These are phyloP conservation scores for Varanus komodoensis DNA, from an alignment of 2,113 vertebrate genomes.

Conservation along the genomic window DNA sequence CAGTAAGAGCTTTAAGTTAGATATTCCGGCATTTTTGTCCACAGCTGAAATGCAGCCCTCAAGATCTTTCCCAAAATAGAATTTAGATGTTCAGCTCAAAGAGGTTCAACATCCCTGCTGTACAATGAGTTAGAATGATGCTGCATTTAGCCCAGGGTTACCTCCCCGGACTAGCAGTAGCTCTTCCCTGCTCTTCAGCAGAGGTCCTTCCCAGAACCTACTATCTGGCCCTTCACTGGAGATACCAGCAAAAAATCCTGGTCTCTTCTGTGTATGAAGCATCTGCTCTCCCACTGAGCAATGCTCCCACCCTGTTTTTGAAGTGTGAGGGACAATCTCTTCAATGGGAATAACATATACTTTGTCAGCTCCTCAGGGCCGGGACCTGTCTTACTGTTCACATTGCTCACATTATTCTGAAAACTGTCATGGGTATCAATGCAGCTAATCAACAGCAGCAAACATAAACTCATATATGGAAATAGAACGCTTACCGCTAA, in stretches of 20 bases:
- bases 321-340: not conserved
- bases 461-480: not conserved
- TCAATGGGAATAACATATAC: not conserved
- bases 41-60: no score
- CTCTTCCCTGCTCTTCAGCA: not conserved
- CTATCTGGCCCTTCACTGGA: not conserved
- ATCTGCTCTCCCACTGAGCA: not conserved
- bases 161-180: not conserved
- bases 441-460: not conserved
- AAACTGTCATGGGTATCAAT: not conserved
- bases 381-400: not conserved
- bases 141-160: not conserved
- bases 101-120: not conserved
- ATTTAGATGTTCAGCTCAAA: no score
- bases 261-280: not conserved
- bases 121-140: not conserved
- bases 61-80: no score
- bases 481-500: constrained; percentile 88
- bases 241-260: not conserved
- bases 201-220: not conserved
- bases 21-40: no score
- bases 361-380: not conserved
- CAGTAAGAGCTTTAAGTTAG: no score
- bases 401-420: not conserved
- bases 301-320: not conserved